These are phyloP conservation scores for Sebastes paucispinis DNA, from an alignment of 2,797 vertebrate genomes.

Conservation along the genomic window DNA sequence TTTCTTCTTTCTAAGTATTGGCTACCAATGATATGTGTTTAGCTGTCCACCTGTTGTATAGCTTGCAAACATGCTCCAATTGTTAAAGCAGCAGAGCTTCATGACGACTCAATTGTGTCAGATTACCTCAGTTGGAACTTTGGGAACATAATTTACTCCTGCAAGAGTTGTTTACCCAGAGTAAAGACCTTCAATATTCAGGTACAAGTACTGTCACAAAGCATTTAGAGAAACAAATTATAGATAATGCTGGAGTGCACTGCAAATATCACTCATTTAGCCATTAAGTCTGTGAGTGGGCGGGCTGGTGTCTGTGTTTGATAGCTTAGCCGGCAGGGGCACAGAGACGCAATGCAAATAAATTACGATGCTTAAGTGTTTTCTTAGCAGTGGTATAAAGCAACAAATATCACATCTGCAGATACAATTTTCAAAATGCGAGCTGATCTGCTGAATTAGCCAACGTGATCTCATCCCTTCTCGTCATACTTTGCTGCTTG, in stretches of 20 bases:
- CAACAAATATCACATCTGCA: neutral
- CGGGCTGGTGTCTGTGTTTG: neutral
- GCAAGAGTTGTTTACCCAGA: neutral
- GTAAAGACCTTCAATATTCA: too few relatives aligned
- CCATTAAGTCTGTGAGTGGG: neutral
- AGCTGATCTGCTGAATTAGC: neutral
- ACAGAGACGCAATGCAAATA: neutral
- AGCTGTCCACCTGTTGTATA: neutral
- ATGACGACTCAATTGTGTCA: neutral
- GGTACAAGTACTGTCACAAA: neutral
- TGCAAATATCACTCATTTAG: neutral
- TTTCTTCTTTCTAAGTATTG: too few relatives aligned
- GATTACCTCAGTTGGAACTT: neutral
- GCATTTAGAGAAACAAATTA: neutral
- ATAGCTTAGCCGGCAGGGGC: neutral
- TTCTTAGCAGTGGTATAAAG: neutral
- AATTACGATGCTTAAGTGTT: neutral
- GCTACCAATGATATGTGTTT: neutral
- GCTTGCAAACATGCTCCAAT: neutral
- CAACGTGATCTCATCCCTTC: too few relatives aligned
- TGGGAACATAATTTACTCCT: neutral
- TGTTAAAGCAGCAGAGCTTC: neutral
- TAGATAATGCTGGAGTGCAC: neutral
- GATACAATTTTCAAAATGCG: neutral
- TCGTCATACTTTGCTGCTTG: too few relatives aligned